These are phyloP conservation scores for Mesoclemmys tuberculata DNA, from an alignment of 2,113 vertebrate species.

Conservation along the genomic window DNA sequence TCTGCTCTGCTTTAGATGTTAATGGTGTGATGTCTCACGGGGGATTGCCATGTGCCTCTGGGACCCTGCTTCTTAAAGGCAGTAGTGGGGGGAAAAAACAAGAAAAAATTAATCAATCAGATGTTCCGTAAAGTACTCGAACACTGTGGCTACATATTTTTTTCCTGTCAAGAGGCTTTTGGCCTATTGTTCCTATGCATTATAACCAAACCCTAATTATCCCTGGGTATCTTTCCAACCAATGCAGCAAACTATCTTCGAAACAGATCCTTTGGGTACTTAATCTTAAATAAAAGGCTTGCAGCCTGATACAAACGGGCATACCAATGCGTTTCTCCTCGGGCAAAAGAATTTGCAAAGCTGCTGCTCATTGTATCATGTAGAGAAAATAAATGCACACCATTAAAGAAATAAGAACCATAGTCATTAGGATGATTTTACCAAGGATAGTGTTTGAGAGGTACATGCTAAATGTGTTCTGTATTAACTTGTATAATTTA, in stretches of 20 bases:
- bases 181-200: not conserved
- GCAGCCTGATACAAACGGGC: not conserved
- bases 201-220: slow-evolving; percentile 6
- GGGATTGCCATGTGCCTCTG: not conserved
- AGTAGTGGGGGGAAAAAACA: not conserved
- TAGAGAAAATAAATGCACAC: not conserved
- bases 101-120: slow-evolving; percentile 10
- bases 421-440: not conserved
- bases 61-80: not conserved
- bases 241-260: slow-evolving; percentile 2
- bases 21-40: not conserved
- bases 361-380: not conserved
- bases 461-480: not conserved
- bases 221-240: slow-evolving; percentile 1
- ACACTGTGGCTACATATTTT: not conserved
- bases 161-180: not conserved
- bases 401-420: slow-evolving; percentile 3
- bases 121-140: not conserved
- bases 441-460: slow-evolving; percentile 22
- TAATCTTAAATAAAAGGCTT: not conserved
- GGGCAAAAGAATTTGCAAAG: not conserved
- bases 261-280: slow-evolving; percentile 8
- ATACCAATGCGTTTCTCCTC: not conserved
- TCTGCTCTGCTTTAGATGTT: not conserved
- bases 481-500: not conserved